Base-by-base conservation (phyloP, 2,888 invertebrate genomes). In the Drosophila subquinaria region DNA sequence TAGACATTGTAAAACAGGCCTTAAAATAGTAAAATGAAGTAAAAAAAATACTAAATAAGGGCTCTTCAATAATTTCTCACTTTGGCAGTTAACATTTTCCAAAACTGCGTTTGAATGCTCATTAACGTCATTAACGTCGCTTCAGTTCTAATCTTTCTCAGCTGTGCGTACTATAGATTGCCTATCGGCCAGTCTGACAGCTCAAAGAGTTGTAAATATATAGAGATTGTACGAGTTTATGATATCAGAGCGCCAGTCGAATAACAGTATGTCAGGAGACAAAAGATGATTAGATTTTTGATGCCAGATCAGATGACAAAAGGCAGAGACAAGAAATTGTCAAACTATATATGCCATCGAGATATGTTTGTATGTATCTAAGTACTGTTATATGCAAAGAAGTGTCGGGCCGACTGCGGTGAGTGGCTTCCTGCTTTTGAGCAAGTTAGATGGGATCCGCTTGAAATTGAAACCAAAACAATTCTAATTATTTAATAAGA, bases 401-500 rank as follows among this genome's bases (percentile, higher is more conserved):
- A 68, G 59, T 59, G 51, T n/a, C 33, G 38, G 72, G 50, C 27
- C 63, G 70, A 74, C 64, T 82, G 86, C 73, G 88, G 84, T 88
- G 81, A 87, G 64, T 67, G 82, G 83, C 83, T 83, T 83, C 83
- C 83, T 86, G 79, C 80, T 79, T 69, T 67, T 36, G 53, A 65
- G 66, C 59, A 55, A 65, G 48, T 77, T 74, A 64, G 69, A 76
- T 69, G 75, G 60, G 73, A 71, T 71, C 69, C 53, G 69, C 42
- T 60, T 76, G 88, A 79, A 87, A 87, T 66, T 71, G 66, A 79
- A 81, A 76, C 72, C 84, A 75, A 82, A 76, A 79, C 89, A 88
- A 88, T 87, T 87, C 87, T 88, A 88, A 88, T 87, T 87, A 88
- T 88, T 87, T 84, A 71, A 79, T 75, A 60, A 51, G 63, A 69